These are phyloP conservation scores for Baryphthengus martii DNA, from an alignment of 2,113 vertebrate genomes.

Conservation along the genomic window DNA sequence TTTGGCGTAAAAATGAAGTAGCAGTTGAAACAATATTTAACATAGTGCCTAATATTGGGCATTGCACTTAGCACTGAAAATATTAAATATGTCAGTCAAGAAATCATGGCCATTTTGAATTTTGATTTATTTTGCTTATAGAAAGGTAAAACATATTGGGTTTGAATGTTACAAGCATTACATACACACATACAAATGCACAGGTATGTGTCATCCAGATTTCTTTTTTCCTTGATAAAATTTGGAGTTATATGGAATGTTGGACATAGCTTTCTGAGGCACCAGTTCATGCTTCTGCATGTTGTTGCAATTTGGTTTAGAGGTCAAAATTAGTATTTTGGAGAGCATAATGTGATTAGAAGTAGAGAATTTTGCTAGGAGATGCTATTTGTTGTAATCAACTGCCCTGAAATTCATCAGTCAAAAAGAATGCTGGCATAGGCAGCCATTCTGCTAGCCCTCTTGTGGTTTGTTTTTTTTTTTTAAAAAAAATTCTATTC, in stretches of 20 bases:
- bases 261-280: neutral
- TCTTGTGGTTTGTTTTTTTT: neutral
- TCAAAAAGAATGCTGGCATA: neutral
- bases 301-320: constrained; percentile 42
- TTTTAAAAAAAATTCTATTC: neutral
- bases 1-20: neutral
- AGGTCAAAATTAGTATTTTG: neutral
- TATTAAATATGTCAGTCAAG: neutral
- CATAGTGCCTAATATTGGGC: neutral
- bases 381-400: neutral
- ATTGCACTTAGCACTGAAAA: neutral
- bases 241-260: neutral
- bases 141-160: neutral
- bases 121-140: neutral
- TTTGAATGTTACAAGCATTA: neutral
- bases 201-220: neutral
- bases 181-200: neutral
- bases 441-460: neutral
- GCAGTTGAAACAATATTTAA: neutral
- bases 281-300: neutral
- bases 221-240: constrained; percentile 22
- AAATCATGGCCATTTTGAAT: neutral
- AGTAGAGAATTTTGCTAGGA: neutral
- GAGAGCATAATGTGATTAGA: neutral
- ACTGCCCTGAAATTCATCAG: neutral